phyloP scores from a whole-genome alignment of 2,797 vertebrate genomes.

The Darevskia mixta region DNA sequence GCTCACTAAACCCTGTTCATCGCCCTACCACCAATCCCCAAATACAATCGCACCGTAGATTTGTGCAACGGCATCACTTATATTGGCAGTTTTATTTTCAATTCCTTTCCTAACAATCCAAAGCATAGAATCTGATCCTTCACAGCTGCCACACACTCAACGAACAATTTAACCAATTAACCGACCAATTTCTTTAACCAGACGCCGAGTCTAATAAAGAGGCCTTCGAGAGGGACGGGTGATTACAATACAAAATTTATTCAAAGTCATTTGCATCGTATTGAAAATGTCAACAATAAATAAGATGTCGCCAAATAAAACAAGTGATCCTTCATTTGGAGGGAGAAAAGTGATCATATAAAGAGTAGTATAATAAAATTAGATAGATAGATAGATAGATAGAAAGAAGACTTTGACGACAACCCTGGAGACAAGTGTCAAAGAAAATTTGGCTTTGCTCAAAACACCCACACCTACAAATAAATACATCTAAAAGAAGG shows the following conservation, averaged over 20 bases:
- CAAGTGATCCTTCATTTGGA: conserved; percentile 48
- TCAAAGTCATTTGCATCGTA: conserved; percentile 61
- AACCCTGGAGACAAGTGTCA: conserved; percentile 42
- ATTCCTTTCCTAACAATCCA: too few species aligned
- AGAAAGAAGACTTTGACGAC: conserved; percentile 14
- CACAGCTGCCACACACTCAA: too few species aligned
- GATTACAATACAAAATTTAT: conserved; percentile 71
- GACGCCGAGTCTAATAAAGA: background rate
- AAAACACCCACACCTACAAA: conserved; percentile 46
- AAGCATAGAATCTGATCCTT: too few species aligned
- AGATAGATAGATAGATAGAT: conserved; percentile 20
- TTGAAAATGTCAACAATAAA: conserved; percentile 71
- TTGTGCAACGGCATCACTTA: too few species aligned
- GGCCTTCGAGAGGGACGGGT: background rate
- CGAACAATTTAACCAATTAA: background rate
- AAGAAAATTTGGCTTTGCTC: conserved; percentile 66
- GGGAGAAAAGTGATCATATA: conserved; percentile 8
- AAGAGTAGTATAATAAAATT: background rate
- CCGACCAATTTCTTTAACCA: background rate
- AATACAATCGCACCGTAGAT: too few species aligned
- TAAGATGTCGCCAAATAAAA: conserved; percentile 52
- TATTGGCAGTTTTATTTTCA: too few species aligned
- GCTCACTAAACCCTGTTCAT: too few species aligned
- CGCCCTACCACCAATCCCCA: too few species aligned
- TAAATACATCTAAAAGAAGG: conserved; percentile 25